Base-by-base conservation (phyloP, 2,797 vertebrate species). In the Vultur gryphus region DNA sequence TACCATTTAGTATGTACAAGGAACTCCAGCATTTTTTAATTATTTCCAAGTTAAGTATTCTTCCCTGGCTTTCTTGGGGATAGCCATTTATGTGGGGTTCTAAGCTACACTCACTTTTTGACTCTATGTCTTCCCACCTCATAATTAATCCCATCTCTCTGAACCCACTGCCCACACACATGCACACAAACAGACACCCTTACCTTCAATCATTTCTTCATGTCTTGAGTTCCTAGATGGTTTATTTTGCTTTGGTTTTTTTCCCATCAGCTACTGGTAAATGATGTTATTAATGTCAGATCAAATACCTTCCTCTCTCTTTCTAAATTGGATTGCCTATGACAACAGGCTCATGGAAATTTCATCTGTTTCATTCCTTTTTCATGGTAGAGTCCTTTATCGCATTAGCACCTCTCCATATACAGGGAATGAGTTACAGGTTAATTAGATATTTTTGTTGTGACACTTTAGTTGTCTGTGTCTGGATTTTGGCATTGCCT, bases 321-420 rank as follows among this genome's bases (percentile, higher is more conserved):
- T 90, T 87, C 67, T 78, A 64, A 92, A 92, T 78, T 90, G 83
- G 59, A 94, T 96, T 95, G 87, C 46, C 46, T 90, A 58, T 90
- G 88, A 97, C 85, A 93, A 86, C 80, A 89, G 44, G 46, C 48
- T 94, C 54, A 24, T 64, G 72, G 78, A 95, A 94, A 93, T 91
- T 93, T 92, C 77, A 84, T 95, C 89, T 95, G 65, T 90, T 93
- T 91, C 26, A 59, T 96, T 93, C 95, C 41, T 89, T 96, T 96
- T 91, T 93, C 82, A 33, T 95, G 51, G 48, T 72, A 71, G 64
- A 84, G 54, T 79, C 69, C 82, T 93, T 93, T 89, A 91, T 84
- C 18, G 8, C 51, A 81, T 95, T 96, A 95, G 61, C 48, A 81
- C 76, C 69, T 94, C 69, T 90, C 58, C 57, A 57, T 80, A 86